Evolutionary conservation across 2,888 invertebrate genomes (phyloP), one percentile per base, ranked within the genome.

Genomic region (Drosophila formosana): DNA sequence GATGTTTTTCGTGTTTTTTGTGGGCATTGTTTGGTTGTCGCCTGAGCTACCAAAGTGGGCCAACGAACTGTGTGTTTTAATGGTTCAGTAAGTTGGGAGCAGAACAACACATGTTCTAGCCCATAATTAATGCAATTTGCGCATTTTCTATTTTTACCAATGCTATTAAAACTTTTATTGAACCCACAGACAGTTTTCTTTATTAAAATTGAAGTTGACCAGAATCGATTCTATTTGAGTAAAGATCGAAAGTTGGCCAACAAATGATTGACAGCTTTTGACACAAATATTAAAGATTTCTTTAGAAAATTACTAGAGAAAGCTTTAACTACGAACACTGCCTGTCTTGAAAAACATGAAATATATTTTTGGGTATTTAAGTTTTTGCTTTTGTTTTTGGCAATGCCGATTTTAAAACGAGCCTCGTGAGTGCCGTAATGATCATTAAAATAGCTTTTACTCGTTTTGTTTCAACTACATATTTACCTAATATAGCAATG

Each of bases 41-140:
- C 64, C 68, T 63, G 18, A 18, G 69, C 63, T 64, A 61, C 37
- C 43, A 43, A 82, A 78, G 55, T 85, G 80, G 77, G 82, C 71
- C 83, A 83, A 83, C 62, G 83, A 82, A 88, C 83, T 88, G 39
- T 55, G 30, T 37, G 11, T 55, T 49, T 78, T 66, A 67, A 84
- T 77, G 85, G 73, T 82, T 82, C 66, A 79, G 41, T 37, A 55
- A 57, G 51, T 63, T 41, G 53, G 23, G 25, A 7, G 37, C 11
- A 37, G 45, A 66, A 39, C 32, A 39, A 8, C 25, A n/a, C 77
- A 62, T 72, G 32, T 43, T 66, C 18, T 45, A 4, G 37, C 43
- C 7, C 45, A 53, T 53, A 78, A 64, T 57, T 47, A 64, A 67
- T 64, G 66, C 45, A 67, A 77, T 63, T 74, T 34, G 72, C 77